Evolutionary conservation across 1,140 invertebrate genomes (phyloP).

Genomic region (Caenorhabditis brenneri): DNA sequence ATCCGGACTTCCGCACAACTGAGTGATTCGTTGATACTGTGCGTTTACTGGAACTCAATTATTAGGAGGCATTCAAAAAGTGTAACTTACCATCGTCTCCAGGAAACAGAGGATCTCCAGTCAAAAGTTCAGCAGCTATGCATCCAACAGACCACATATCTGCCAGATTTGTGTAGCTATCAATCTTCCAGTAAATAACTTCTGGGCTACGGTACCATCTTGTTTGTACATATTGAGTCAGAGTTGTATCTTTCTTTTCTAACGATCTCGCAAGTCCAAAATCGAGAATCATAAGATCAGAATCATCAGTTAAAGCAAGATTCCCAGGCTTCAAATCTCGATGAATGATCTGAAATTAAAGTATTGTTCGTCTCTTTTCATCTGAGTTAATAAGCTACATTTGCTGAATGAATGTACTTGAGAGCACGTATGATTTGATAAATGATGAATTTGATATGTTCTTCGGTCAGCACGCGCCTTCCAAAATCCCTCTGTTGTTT

Average conservation of each 20-base stretch:
- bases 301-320: conserved; percentile 62
- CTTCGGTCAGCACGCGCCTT: conserved; percentile 57
- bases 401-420: conserved; percentile 70
- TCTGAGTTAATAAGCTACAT: conserved; percentile 56
- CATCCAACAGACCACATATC: conserved; percentile 99
- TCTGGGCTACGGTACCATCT: conserved; percentile 69
- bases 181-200: conserved; percentile 68
- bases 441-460: conserved; percentile 67
- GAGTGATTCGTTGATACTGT: conserved; percentile 65
- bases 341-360: conserved; percentile 65
- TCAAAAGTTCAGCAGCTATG: conserved; percentile 94
- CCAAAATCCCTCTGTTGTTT: conserved; percentile 58
- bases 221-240: conserved; percentile 63
- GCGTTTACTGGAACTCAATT: conserved; percentile 59
- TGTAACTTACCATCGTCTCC: conserved; percentile 80
- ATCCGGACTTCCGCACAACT: conserved; percentile 64
- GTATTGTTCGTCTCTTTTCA: not conserved
- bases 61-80: conserved; percentile 47
- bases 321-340: conserved; percentile 67
- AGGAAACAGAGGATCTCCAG: conserved; percentile 92
- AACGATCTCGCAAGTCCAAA: conserved; percentile 67
- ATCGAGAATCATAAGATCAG: conserved; percentile 68
- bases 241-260: conserved; percentile 52
- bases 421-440: conserved; percentile 68
- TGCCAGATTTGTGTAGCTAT: conserved; percentile 63